Percentiles rank a stretch among this genome's conserved stretches.
phyloP scores from a whole-genome alignment of 2,888 invertebrate species.

The Ennomos erosarius region DNA sequence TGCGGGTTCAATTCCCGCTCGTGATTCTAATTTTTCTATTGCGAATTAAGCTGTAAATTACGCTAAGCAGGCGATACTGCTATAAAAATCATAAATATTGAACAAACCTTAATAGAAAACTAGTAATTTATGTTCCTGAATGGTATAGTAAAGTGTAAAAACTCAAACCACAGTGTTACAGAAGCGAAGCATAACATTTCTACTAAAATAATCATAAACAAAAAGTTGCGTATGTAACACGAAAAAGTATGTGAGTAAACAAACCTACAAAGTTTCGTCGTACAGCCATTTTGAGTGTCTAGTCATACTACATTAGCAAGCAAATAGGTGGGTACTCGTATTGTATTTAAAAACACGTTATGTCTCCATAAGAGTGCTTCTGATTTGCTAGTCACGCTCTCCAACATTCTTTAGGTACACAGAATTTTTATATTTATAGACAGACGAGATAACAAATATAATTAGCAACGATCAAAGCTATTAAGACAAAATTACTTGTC shows the following conservation, averaged over 20 bases:
- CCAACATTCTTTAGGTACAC: conserved; percentile 5
- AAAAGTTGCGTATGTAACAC: background rate
- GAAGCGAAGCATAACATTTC: background rate
- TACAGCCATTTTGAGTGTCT: conserved; percentile 27
- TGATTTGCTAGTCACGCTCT: conserved; percentile 36
- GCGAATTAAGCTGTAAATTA: no score
- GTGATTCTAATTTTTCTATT: no score
- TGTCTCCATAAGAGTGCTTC: conserved; percentile 22
- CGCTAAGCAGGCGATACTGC: no score
- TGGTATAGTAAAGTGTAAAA: no score
- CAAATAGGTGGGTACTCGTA: conserved; percentile 20
- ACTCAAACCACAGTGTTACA: no score
- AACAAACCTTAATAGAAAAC: no score
- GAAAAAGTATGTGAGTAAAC: conserved; percentile 24
- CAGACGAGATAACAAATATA: conserved; percentile 2
- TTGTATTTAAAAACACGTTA: conserved; percentile 36
- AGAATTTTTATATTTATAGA: conserved; percentile 18
- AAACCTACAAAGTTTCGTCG: conserved; percentile 24
- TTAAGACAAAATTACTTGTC: no score
- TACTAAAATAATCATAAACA: no score
- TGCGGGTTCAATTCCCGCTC: no score
- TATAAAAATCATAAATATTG: no score
- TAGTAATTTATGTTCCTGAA: no score
- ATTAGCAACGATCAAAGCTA: background rate
- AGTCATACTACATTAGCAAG: conserved; percentile 32